These are phyloP conservation scores for Ciconia boyciana DNA, from an alignment of 2,113 vertebrate genomes.

Conservation along the genomic window DNA sequence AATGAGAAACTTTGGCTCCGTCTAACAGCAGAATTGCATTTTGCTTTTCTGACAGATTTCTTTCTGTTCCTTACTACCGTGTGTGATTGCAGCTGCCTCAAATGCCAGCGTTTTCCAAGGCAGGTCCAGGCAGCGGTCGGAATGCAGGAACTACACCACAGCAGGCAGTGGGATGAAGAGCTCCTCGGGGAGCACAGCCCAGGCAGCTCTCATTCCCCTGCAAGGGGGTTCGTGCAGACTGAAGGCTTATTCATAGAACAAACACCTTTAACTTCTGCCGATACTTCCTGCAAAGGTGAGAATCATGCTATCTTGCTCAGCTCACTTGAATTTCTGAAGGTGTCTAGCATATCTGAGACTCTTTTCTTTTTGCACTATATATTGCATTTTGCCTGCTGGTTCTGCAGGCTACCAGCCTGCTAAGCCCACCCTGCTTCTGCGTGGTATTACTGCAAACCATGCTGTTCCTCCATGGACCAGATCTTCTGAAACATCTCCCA, in stretches of 20 bases:
- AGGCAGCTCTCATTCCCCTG: not conserved
- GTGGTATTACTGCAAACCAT: fast-evolving
- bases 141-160: not conserved
- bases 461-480: fast-evolving
- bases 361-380: not conserved
- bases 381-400: not conserved
- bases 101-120: not conserved
- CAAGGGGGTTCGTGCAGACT: not conserved
- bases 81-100: not conserved
- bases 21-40: not conserved
- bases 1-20: not conserved
- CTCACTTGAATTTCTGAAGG: not conserved
- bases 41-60: not conserved
- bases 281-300: not conserved
- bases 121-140: constrained; percentile 19
- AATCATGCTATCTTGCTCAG: not conserved
- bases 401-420: not conserved
- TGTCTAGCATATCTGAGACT: fast-evolving
- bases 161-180: not conserved
- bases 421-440: not conserved
- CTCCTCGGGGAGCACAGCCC: not conserved
- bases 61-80: not conserved
- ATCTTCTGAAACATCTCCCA: not conserved
- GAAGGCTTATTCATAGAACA: not conserved
- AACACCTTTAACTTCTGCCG: not conserved